phyloP scores from a whole-genome alignment of 2,888 invertebrate species.

The Lasioglossum oenotherae region DNA sequence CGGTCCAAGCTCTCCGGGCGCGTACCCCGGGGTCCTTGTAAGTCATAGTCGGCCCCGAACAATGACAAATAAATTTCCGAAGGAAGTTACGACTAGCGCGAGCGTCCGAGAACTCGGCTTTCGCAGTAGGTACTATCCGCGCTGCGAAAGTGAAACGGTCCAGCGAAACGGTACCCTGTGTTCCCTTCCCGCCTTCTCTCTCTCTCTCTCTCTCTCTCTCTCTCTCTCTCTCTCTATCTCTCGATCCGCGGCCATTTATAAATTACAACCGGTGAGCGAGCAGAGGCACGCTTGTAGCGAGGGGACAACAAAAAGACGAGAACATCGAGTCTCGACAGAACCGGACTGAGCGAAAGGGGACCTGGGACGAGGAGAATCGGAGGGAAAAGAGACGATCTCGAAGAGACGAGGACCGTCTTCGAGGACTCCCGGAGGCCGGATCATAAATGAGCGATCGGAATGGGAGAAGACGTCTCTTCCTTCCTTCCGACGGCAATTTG shows the following conservation, averaged over 20 bases:
- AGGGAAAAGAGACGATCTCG: slow-evolving; percentile 18
- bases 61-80: slow-evolving; percentile 58
- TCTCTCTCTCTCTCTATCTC: background rate
- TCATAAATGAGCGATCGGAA: slow-evolving; percentile 62
- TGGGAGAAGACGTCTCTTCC: slow-evolving; percentile 50
- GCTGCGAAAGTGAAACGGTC: slow-evolving; percentile 78
- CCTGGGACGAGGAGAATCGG: slow-evolving; percentile 33
- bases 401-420: background rate
- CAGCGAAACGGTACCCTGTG: slow-evolving; percentile 71
- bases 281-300: slow-evolving; percentile 63
- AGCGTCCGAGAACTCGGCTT: background rate
- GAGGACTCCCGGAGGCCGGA: slow-evolving; percentile 58
- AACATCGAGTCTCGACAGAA: slow-evolving; percentile 62
- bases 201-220: background rate
- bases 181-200: background rate
- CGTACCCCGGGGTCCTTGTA: slow-evolving; percentile 15
- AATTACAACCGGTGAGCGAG: slow-evolving; percentile 69
- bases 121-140: background rate
- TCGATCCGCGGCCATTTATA: slow-evolving; percentile 64
- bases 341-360: slow-evolving; percentile 62
- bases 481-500: slow-evolving; percentile 48
- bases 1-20: background rate
- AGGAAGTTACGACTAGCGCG: slow-evolving; percentile 42
- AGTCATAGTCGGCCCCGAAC: slow-evolving; percentile 46
- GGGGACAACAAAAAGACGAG: slow-evolving; percentile 63